phyloP scores from a whole-genome alignment of 2,888 invertebrate genomes.

The Rhagophthalmus giganteus region DNA sequence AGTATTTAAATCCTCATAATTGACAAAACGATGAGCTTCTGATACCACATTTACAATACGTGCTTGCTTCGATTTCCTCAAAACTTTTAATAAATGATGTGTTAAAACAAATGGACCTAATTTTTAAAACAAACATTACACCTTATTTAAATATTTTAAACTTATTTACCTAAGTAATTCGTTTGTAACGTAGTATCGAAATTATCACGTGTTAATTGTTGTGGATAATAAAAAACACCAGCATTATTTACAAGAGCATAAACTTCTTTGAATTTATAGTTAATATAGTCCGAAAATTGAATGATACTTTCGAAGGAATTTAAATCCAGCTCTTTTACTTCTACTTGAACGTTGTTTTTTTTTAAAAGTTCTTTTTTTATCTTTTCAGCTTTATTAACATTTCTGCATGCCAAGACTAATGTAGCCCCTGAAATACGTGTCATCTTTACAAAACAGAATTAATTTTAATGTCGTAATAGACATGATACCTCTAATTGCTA shows the following conservation, averaged over 20 bases:
- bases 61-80: slow-evolving; percentile 51
- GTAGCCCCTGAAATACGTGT: slow-evolving; percentile 56
- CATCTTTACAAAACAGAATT: neutral
- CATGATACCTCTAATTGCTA: slow-evolving; percentile 59
- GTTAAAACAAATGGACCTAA: slow-evolving; percentile 56
- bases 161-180: slow-evolving; percentile 59
- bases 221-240: slow-evolving; percentile 59
- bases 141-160: no score
- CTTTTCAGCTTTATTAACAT: slow-evolving; percentile 53
- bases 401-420: slow-evolving; percentile 61
- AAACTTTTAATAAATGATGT: slow-evolving; percentile 53
- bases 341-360: slow-evolving; percentile 41
- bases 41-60: slow-evolving; percentile 58
- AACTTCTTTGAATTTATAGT: slow-evolving; percentile 48
- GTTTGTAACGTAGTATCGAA: slow-evolving; percentile 61
- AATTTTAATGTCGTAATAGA: neutral
- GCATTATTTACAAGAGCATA: slow-evolving; percentile 60
- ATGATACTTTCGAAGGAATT: slow-evolving; percentile 50
- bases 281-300: slow-evolving; percentile 48
- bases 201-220: slow-evolving; percentile 56
- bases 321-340: slow-evolving; percentile 51
- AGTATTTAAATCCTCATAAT: slow-evolving; percentile 48
- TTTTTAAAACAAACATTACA: no score
- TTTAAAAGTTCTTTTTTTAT: slow-evolving; percentile 45
- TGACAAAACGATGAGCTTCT: slow-evolving; percentile 51